These are phyloP conservation scores for Acanthurus leucopareius DNA, from an alignment of 2,797 vertebrate genomes.

Conservation along the genomic window DNA sequence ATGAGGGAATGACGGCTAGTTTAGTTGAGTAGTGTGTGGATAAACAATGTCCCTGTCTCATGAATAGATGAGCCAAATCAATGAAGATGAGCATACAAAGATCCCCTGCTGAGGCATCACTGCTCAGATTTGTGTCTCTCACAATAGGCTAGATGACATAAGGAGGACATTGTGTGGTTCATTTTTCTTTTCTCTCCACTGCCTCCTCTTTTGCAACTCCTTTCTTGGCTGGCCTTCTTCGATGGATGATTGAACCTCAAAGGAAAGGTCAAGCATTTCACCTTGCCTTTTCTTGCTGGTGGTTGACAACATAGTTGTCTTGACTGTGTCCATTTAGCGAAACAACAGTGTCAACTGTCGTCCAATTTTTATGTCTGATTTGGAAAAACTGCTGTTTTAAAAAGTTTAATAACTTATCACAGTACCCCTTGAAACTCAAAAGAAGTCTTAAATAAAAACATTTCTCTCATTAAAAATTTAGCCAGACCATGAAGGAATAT, in stretches of 20 bases:
- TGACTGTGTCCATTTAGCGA: slow-evolving; percentile 63
- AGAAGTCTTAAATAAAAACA: background rate
- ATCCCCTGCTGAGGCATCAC: slow-evolving; percentile 87
- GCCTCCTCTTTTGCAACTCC: slow-evolving; percentile 68
- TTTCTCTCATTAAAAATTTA: background rate
- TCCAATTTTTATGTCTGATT: background rate
- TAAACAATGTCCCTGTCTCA: slow-evolving; percentile 83
- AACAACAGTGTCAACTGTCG: slow-evolving; percentile 8
- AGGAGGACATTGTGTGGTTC: slow-evolving; percentile 86
- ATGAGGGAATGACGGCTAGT: slow-evolving; percentile 72
- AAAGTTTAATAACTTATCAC: background rate
- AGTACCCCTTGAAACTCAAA: background rate
- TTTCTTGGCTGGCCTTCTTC: slow-evolving; percentile 75
- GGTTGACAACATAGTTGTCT: slow-evolving; percentile 68
- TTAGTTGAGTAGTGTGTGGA: slow-evolving; percentile 80
- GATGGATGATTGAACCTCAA: slow-evolving; percentile 87
- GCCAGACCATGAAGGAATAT: background rate
- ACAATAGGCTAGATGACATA: slow-evolving; percentile 89
- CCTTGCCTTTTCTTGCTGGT: slow-evolving; percentile 76
- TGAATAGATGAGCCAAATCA: slow-evolving; percentile 89
- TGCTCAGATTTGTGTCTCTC: slow-evolving; percentile 86
- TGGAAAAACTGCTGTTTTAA: background rate
- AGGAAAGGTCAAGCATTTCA: slow-evolving; percentile 87
- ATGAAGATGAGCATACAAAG: slow-evolving; percentile 88
- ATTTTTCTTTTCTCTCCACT: slow-evolving; percentile 79